Conservation (phyloP, 2,888 invertebrate species). For the Mimas tiliae region DNA sequence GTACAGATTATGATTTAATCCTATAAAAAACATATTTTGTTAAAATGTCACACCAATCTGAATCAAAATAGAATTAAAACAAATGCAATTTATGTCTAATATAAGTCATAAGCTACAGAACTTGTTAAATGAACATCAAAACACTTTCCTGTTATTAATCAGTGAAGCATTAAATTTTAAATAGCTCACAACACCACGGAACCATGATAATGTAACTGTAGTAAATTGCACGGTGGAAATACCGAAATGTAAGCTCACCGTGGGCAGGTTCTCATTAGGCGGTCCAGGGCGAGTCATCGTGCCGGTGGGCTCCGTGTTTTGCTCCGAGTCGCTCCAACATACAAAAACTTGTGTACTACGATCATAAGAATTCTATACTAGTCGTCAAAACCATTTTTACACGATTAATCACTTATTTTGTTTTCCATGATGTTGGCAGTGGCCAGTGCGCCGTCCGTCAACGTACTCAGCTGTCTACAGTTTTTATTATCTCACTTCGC, state of each 20-base stretch:
- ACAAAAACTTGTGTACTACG: slow-evolving; percentile 36
- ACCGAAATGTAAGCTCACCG: slow-evolving; percentile 57
- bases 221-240: neutral
- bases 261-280: slow-evolving; percentile 89
- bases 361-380: slow-evolving; percentile 57
- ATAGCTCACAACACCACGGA: neutral
- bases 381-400: slow-evolving; percentile 32
- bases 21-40: no score
- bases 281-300: slow-evolving; percentile 86
- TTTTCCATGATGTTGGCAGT: slow-evolving; percentile 50
- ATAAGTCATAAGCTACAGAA: no score
- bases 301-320: slow-evolving; percentile 33
- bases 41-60: no score
- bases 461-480: slow-evolving; percentile 28
- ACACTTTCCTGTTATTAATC: neutral
- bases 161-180: neutral
- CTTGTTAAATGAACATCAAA: no score
- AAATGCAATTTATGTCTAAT: no score
- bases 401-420: slow-evolving; percentile 29
- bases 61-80: no score
- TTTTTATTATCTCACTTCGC: slow-evolving; percentile 13
- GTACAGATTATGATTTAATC: no score
- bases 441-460: slow-evolving; percentile 52
- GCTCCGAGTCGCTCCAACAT: slow-evolving; percentile 41
- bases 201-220: neutral